Evolutionary conservation across 2,888 invertebrate species (phyloP), one percentile per base, ranked within the genome.

Genomic region (Lordiphosa fenestrarum): DNA sequence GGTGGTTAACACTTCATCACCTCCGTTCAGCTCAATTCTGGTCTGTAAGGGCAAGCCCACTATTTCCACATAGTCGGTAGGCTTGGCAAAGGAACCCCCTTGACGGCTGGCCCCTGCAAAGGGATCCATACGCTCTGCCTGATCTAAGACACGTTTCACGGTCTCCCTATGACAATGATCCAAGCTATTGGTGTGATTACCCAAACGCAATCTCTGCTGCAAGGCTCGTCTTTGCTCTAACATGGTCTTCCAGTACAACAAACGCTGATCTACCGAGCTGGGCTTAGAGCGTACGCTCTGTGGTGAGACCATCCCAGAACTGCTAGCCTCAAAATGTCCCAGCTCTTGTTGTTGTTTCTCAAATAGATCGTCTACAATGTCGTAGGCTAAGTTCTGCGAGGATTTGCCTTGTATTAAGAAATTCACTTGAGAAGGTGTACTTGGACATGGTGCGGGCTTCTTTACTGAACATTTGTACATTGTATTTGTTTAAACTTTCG

Each of bases 191-290:
- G 53, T 40, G 4, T 62, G 71, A 64, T 76, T 73, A 1, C 46
- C 39, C n/a, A 13, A 12, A 0, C 52, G 47, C 7, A 78, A 21
- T 13, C 47, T 74, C 0, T 10, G 13, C 15, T 67, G 75, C 35
- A 77, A n/a, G 0, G 42, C 21, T 0, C 67, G 67, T 0, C 87
- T 70, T 7, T 81, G 53, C 4, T 46, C 53, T 10, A 87, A 52
- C 67, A 77, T 61, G 19, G 80, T 52, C 44, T 81, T 85, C 88
- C 88, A 87, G 52, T 87, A 88, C 13, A 72, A 42, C 9, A 87
- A 62, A 1, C 87, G 80, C 6, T 50, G 71, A 50, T 87, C 88
- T 13, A 77, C 73, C 2, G 39, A 62, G n/a, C 59, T 67, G 5
- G 46, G 58, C 0, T 67, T 47, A 6, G 53, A 12, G 9, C 13